These are phyloP conservation scores for Protophormia terraenovae DNA, from an alignment of 2,888 invertebrate species.

Conservation along the genomic window DNA sequence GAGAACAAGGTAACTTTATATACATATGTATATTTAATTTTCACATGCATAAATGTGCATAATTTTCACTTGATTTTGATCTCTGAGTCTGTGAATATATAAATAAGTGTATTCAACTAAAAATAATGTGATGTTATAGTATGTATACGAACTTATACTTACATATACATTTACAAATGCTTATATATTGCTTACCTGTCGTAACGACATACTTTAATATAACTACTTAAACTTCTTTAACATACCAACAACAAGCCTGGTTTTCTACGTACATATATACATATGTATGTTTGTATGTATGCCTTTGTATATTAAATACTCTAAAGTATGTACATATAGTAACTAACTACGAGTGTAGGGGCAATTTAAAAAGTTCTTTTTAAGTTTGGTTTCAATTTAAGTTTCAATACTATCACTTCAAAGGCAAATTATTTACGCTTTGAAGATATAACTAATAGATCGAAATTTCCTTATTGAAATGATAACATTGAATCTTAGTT, in stretches of 20 bases:
- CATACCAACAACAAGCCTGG: conserved; percentile 2
- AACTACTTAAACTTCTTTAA: conserved; percentile 38
- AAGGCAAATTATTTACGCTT: no score
- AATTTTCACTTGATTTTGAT: conserved; percentile 14
- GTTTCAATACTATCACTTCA: no score
- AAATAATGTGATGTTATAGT: conserved; percentile 5
- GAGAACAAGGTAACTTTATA: neutral
- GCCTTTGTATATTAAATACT: neutral
- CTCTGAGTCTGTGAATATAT: neutral
- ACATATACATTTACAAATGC: neutral
- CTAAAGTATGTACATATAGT: neutral
- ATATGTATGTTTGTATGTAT: neutral
- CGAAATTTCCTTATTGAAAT: no score
- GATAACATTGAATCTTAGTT: no score
- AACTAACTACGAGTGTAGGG: neutral
- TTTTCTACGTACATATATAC: no score
- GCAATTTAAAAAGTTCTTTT: neutral
- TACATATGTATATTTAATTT: neutral
- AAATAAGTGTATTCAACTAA: conserved; percentile 40
- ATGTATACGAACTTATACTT: neutral
- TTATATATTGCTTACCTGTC: conserved; percentile 8
- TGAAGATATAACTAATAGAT: no score
- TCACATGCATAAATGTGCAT: neutral
- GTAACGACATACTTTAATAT: conserved; percentile 42
- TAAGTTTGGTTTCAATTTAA: neutral